Evolutionary conservation across 23 tunicate genomes (phyloP), one percentile per base, ranked within the genome.

Genomic region (Halocynthia aurantium): DNA sequence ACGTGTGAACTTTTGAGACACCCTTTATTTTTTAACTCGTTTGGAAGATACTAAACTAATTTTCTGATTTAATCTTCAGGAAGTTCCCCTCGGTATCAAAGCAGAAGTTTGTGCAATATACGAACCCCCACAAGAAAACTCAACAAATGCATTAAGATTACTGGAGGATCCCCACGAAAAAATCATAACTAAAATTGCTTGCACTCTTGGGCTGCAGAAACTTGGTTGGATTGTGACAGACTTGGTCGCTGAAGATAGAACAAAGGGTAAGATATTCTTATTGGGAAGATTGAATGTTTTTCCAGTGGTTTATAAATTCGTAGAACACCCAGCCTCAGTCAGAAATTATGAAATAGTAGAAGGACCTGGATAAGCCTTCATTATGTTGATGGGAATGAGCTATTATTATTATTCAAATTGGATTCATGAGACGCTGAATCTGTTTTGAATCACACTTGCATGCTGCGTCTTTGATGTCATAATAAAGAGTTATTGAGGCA

Each of bases 171-270:
- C 85, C 6, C 50, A 77, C 55, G 83, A 86, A 53, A 75, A 83
- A 12, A 65, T 75, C 63, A 88, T 72, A 7, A 83, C 78, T 8
- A 61, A 79, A 52, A 83, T 92, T 19, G 98, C 98, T 6, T 62
- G 68, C 52, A 76, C 75, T 51, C 58, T 92, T 12, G 91, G 91
- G 8, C 60, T 92, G 22, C 52, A 55, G 22, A 82, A 75, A 83
- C 80, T 92, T 8, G 98, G 98, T 51, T 92, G 98, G 98, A 86
- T 92, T 6, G 10, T 92, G 7, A 81, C 98, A 15, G 98, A 92
- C 57, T 51, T 92, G 12, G 76, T 86, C 12, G 88, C 93, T 7
- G 82, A 80, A 31, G 86, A 89, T 61, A 62, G 69, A 19, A 53
- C 56, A 13, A 88, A 83, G 61, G 69, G 70, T 81, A 5, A 15